phyloP scores from a whole-genome alignment of 2,797 vertebrate genomes.

The Epinephelus awoara region DNA sequence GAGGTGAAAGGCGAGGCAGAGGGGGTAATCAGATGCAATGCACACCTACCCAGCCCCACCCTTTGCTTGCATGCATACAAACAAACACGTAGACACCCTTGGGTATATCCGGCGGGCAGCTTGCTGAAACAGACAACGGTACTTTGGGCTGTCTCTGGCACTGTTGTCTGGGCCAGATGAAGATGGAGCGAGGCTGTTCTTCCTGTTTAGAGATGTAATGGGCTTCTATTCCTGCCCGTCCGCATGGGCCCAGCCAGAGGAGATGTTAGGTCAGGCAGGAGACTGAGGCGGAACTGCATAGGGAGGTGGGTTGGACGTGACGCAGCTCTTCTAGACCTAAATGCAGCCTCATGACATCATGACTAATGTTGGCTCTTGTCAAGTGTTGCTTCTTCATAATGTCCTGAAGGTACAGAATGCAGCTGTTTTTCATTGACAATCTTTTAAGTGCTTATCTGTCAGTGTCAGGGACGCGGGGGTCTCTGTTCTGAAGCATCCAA shows the following conservation, averaged over 20 bases:
- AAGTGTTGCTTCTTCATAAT: constrained; percentile 40
- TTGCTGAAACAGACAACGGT: constrained; percentile 67
- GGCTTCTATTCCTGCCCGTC: constrained; percentile 77
- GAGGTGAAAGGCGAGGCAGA: constrained; percentile 48
- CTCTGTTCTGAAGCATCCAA: constrained; percentile 25
- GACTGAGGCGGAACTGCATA: constrained; percentile 53
- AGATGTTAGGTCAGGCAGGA: constrained; percentile 73
- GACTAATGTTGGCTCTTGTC: constrained; percentile 56
- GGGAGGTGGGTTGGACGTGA: constrained; percentile 53
- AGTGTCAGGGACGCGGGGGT: constrained; percentile 14
- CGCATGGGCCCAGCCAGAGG: constrained; percentile 59
- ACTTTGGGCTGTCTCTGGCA: constrained; percentile 67
- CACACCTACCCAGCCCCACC: constrained; percentile 8
- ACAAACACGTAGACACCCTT: constrained; percentile 41
- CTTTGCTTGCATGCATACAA: constrained; percentile 26
- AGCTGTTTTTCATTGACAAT: constrained; percentile 35
- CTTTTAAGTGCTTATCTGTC: constrained; percentile 36
- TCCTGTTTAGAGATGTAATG: constrained; percentile 78
- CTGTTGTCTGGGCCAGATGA: constrained; percentile 71
- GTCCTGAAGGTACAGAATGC: constrained; percentile 29
- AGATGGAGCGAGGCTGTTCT: constrained; percentile 79
- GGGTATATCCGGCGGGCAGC: constrained; percentile 53
- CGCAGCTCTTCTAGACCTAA: constrained; percentile 52
- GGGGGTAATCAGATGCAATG: constrained; percentile 21
- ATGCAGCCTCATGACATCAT: constrained; percentile 55